phyloP scores from a whole-genome alignment of 2,113 vertebrate species.

The Macquaria australasica region DNA sequence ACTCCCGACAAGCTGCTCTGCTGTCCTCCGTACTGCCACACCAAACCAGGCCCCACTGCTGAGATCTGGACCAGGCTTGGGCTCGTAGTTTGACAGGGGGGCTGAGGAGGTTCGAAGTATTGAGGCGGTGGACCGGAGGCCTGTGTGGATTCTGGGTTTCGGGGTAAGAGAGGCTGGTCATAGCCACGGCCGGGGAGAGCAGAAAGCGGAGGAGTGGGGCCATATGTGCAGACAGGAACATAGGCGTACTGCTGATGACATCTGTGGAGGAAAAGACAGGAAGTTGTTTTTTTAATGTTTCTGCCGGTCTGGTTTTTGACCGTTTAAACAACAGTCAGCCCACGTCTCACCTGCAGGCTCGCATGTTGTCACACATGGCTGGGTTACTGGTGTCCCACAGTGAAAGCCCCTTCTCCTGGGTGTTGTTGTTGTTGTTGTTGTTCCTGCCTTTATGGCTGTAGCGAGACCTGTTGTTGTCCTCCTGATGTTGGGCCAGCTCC shows the following conservation, averaged over 20 bases:
- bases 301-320: neutral
- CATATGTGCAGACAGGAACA: conserved; percentile 12
- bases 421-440: conserved; percentile 88
- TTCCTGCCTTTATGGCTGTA: conserved; percentile 87
- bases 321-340: neutral
- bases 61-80: conserved; percentile 6
- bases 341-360: conserved; percentile 83
- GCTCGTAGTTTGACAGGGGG: conserved; percentile 12
- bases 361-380: conserved; percentile 79
- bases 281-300: neutral
- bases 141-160: conserved; percentile 1
- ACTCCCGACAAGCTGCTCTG: conserved; percentile 13
- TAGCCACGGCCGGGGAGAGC: conserved; percentile 54
- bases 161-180: conserved; percentile 49
- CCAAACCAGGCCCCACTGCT: neutral
- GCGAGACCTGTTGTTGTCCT: conserved; percentile 75
- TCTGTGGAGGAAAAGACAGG: conserved; percentile 54
- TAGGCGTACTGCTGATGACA: conserved; percentile 58
- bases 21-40: conserved; percentile 50
- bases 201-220: neutral
- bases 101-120: conserved; percentile 29
- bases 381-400: conserved; percentile 43
- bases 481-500: conserved; percentile 82
- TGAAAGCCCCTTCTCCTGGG: conserved; percentile 48
- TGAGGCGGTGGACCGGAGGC: conserved; percentile 17